Conservation (phyloP, 2,888 invertebrate genomes). For the Hyles lineata region DNA sequence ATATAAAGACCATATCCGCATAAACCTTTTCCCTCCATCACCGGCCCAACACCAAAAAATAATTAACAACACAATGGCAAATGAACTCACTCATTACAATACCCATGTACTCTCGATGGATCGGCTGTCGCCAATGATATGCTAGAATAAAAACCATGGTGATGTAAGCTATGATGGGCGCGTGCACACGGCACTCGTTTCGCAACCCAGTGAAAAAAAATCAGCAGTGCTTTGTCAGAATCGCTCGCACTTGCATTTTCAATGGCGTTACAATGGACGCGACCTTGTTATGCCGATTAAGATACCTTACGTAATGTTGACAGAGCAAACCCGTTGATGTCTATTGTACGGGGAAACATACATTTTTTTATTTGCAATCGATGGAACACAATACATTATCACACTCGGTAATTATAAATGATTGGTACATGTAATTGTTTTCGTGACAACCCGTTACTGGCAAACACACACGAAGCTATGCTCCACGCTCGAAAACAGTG, state of each 20-base stretch:
- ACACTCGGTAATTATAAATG: conserved; percentile 23
- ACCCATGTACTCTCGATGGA: conserved; percentile 62
- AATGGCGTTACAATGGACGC: conserved; percentile 56
- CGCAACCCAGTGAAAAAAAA: conserved; percentile 56
- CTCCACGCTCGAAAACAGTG: conserved; percentile 74
- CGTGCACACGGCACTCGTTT: conserved; percentile 54
- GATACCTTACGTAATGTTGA: conserved; percentile 50
- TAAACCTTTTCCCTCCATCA: conserved; percentile 54
- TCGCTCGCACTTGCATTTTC: conserved; percentile 56
- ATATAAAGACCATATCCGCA: conserved; percentile 46
- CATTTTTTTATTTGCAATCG: conserved; percentile 25
- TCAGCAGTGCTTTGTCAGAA: conserved; percentile 49
- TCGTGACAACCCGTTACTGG: conserved; percentile 66
- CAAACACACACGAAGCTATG: conserved; percentile 79
- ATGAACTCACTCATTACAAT: conserved; percentile 76
- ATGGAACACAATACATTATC: conserved; percentile 19
- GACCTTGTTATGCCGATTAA: conserved; percentile 61
- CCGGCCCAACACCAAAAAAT: conserved; percentile 67
- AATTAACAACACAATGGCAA: conserved; percentile 77
- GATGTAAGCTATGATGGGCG: conserved; percentile 59
- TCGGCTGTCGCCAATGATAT: conserved; percentile 62
- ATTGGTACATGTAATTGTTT: conserved; percentile 46
- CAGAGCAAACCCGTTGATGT: conserved; percentile 67
- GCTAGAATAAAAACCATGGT: conserved; percentile 74
- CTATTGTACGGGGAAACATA: conserved; percentile 59